A percentile compares a stretch with the other conserved stretches of the same genome.
Evolutionary conservation across 1,140 invertebrate species (phyloP).

Genomic region (Solenopsis fugax): DNA sequence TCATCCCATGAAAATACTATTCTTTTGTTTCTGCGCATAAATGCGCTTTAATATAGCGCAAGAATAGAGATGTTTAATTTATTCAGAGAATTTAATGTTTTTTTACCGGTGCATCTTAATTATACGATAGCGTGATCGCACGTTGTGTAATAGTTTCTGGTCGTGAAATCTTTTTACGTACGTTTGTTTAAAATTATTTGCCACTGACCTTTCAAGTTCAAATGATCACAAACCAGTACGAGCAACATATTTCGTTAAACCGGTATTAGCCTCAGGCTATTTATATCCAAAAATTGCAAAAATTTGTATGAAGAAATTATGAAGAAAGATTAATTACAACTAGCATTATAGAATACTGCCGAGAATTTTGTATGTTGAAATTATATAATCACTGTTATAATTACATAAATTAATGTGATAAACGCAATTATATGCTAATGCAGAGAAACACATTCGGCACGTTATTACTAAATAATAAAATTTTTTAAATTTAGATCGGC

Average conservation of each 20-base stretch:
- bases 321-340: not conserved
- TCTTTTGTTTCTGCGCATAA: not conserved
- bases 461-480: not conserved
- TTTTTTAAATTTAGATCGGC: not conserved
- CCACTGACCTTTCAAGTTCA: conserved; percentile 19
- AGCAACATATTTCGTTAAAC: not conserved
- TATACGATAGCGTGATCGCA: not conserved
- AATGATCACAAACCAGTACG: not conserved
- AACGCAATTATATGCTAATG: not conserved
- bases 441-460: not conserved
- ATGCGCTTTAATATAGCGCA: not conserved
- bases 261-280: not conserved
- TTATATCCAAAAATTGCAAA: not conserved
- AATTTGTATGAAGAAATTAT: not conserved
- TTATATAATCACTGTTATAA: not conserved
- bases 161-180: not conserved
- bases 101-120: not conserved
- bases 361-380: not conserved
- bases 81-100: not conserved
- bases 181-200: not conserved
- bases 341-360: not conserved
- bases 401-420: conserved; percentile 12
- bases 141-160: conserved; percentile 24
- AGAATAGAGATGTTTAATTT: not conserved
- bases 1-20: conserved; percentile 19